phyloP scores from a whole-genome alignment of 2,888 invertebrate genomes.

The Anagyrus pseudococci region DNA sequence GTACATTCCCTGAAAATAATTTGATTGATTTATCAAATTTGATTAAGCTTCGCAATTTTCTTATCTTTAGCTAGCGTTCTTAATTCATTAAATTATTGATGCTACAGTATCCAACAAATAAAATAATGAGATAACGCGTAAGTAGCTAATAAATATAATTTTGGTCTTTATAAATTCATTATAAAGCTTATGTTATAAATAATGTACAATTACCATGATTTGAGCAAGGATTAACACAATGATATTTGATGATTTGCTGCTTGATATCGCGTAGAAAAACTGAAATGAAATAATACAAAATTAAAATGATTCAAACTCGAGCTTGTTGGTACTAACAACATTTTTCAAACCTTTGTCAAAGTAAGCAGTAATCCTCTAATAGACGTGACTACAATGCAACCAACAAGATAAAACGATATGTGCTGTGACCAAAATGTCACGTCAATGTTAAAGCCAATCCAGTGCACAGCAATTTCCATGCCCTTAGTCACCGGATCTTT shows the following conservation, averaged over 20 bases:
- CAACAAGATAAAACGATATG: constrained; percentile 94
- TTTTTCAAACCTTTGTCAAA: constrained; percentile 82
- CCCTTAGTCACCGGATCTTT: constrained; percentile 98
- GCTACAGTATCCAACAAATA: not conserved
- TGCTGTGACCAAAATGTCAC: constrained; percentile 99
- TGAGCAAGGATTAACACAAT: constrained; percentile 96
- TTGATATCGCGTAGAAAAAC: constrained; percentile 99
- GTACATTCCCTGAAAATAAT: constrained; percentile 89
- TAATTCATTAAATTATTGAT: not conserved
- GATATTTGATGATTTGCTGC: constrained; percentile 97
- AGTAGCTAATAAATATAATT: not conserved
- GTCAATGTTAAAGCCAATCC: constrained; percentile 95
- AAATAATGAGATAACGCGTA: not conserved
- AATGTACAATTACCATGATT: constrained; percentile 95
- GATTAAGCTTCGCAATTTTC: constrained; percentile 3
- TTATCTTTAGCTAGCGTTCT: not conserved
- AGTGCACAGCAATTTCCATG: constrained; percentile 94
- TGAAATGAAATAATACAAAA: constrained; percentile 63
- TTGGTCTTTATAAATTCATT: not conserved
- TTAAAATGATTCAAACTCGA: not conserved
- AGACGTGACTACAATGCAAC: constrained; percentile 97
- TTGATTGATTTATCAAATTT: no score
- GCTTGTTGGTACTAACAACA: not conserved
- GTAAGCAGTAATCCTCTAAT: constrained; percentile 95
- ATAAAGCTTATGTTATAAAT: no score